A percentile compares a stretch with the other conserved stretches of the same genome.
These are phyloP conservation scores for Lagenorhynchus albirostris DNA, from an alignment of 2,113 vertebrate species.

Conservation along the genomic window DNA sequence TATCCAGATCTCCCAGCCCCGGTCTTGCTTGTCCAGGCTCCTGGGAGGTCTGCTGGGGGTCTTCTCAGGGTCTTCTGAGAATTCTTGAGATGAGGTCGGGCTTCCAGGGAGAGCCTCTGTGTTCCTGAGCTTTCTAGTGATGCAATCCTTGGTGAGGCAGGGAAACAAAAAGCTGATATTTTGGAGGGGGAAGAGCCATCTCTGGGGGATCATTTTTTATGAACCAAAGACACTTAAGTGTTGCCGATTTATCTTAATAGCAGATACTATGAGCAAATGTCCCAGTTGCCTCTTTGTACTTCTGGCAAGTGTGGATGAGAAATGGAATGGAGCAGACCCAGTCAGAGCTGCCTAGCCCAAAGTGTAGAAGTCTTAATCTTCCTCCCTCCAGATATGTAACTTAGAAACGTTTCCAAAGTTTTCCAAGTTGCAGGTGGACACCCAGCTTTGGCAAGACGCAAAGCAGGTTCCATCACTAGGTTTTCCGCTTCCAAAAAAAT, in stretches of 20 bases:
- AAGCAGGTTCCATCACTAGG: conserved; percentile 1
- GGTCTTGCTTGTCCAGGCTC: neutral
- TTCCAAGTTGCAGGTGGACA: conserved; percentile 80
- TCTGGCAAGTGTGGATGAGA: conserved; percentile 71
- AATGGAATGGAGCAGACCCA: conserved; percentile 73
- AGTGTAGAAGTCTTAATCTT: conserved; percentile 74
- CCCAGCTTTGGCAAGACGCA: conserved; percentile 69
- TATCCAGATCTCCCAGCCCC: neutral
- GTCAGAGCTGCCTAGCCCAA: conserved; percentile 63
- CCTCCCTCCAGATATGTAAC: conserved; percentile 71
- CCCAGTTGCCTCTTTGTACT: conserved; percentile 78
- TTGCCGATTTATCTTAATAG: conserved; percentile 77
- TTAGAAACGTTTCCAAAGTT: conserved; percentile 73
- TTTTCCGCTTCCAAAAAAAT: conserved; percentile 31
- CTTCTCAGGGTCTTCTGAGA: neutral
- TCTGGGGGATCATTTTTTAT: conserved; percentile 72
- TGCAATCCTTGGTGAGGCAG: conserved; percentile 76
- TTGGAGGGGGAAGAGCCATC: conserved; percentile 45
- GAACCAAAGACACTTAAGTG: conserved; percentile 69
- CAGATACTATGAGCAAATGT: conserved; percentile 69
- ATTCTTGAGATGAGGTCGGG: neutral
- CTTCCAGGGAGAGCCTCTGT: conserved; percentile 67
- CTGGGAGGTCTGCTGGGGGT: neutral
- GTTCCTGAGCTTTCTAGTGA: conserved; percentile 68
- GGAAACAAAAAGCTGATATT: conserved; percentile 70